Evolutionary conservation across 1,140 invertebrate genomes (phyloP).

Genomic region (Phocides pigmalion): DNA sequence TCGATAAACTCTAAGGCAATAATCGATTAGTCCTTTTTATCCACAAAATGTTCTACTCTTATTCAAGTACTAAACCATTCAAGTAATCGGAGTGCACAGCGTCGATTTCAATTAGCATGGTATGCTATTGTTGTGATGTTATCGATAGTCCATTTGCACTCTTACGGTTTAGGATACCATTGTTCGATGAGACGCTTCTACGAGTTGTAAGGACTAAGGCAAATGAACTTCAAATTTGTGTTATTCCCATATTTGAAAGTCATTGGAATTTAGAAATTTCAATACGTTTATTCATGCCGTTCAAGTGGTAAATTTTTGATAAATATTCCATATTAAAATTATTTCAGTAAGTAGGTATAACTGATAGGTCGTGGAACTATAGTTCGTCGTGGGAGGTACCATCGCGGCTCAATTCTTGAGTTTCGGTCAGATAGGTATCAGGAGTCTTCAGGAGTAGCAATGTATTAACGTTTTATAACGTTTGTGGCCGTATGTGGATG

Average conservation of each 20-base stretch:
- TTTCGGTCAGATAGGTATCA: too few species aligned
- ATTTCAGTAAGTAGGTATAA: too few species aligned
- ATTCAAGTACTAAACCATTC: conserved; percentile 4
- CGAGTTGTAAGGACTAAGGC: conserved; percentile 18
- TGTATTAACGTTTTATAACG: too few species aligned
- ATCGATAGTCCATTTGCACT: conserved; percentile 31
- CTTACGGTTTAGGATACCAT: conserved; percentile 30
- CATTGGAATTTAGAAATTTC: neutral
- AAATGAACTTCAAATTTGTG: conserved; percentile 10
- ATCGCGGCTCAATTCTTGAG: too few species aligned
- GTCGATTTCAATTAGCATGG: conserved; percentile 29
- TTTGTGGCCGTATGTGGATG: too few species aligned
- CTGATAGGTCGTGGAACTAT: too few species aligned
- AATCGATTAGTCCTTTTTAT: neutral
- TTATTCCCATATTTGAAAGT: conserved; percentile 13
- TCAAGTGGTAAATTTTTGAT: too few species aligned
- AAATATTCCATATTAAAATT: too few species aligned
- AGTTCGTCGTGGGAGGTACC: too few species aligned
- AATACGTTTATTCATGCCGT: too few species aligned
- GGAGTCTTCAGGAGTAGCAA: too few species aligned
- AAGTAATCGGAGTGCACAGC: conserved; percentile 13
- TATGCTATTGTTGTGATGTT: conserved; percentile 20
- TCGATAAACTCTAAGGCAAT: neutral
- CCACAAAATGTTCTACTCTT: conserved; percentile 9
- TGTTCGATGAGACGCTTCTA: conserved; percentile 25